Percentiles rank a stretch among this genome's conserved stretches.
These are phyloP conservation scores for Esox niger DNA, from an alignment of 2,113 vertebrate species.

Conservation along the genomic window DNA sequence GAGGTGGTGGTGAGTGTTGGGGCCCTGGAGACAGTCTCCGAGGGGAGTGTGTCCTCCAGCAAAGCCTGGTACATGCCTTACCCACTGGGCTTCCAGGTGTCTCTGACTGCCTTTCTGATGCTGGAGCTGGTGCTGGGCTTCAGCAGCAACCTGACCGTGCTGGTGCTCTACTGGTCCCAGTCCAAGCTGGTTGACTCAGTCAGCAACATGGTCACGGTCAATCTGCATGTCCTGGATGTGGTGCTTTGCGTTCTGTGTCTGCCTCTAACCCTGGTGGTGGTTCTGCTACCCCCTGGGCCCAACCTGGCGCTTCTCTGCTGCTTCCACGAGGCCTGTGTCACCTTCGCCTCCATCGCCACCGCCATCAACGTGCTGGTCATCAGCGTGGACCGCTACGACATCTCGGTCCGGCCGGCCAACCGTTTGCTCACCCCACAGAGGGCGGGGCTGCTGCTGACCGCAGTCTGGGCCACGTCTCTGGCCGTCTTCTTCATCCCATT, in stretches of 20 bases:
- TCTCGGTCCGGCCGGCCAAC: slow-evolving; percentile 76
- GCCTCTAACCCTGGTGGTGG: slow-evolving; percentile 71
- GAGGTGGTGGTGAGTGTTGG: slow-evolving; percentile 56
- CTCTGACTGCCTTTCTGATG: slow-evolving; percentile 73
- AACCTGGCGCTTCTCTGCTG: slow-evolving; percentile 74
- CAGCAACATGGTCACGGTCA: slow-evolving; percentile 79
- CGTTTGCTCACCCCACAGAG: slow-evolving; percentile 71
- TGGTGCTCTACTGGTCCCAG: slow-evolving; percentile 78
- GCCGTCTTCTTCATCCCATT: slow-evolving; percentile 78
- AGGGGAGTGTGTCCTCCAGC: slow-evolving; percentile 35
- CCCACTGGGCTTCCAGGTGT: slow-evolving; percentile 72
- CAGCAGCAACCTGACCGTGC: slow-evolving; percentile 75
- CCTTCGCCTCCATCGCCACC: slow-evolving; percentile 77
- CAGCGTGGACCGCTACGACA: slow-evolving; percentile 77
- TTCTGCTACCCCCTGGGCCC: slow-evolving; percentile 72
- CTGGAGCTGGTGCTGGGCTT: slow-evolving; percentile 79
- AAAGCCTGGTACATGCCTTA: slow-evolving; percentile 66
- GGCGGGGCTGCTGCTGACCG: slow-evolving; percentile 66
- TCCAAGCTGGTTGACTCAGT: slow-evolving; percentile 76
- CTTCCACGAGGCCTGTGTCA: slow-evolving; percentile 79
- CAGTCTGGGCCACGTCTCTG: slow-evolving; percentile 73
- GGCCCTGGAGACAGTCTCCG: slow-evolving; percentile 37
- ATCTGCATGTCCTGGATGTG: slow-evolving; percentile 76
- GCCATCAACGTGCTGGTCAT: slow-evolving; percentile 77
- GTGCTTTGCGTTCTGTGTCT: slow-evolving; percentile 77